These are phyloP conservation scores for Agrotis puta DNA, from an alignment of 2,888 invertebrate genomes.

Conservation along the genomic window DNA sequence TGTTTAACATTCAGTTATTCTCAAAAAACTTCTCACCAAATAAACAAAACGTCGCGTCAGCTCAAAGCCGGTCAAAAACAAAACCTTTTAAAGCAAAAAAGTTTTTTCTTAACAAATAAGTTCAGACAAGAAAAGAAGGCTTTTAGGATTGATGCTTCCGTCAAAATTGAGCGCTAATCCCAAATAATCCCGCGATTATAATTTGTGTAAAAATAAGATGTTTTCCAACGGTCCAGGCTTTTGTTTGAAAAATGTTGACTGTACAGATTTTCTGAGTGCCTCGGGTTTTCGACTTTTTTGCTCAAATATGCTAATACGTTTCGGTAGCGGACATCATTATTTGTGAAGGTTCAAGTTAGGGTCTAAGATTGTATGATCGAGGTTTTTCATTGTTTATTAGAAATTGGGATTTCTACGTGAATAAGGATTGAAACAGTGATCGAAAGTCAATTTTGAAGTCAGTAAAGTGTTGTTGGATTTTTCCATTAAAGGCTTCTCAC, in stretches of 20 bases:
- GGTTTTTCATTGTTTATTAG: slow-evolving; percentile 8
- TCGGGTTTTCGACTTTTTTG: slow-evolving; percentile 28
- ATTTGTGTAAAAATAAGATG: slow-evolving; percentile 62
- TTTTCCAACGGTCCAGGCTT: slow-evolving; percentile 30
- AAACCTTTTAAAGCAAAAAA: slow-evolving; percentile 42
- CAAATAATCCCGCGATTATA: slow-evolving; percentile 62
- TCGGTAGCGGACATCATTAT: slow-evolving; percentile 32
- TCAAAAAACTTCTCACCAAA: slow-evolving; percentile 16
- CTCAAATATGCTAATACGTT: slow-evolving; percentile 50
- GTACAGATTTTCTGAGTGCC: slow-evolving; percentile 38
- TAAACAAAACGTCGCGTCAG: slow-evolving; percentile 28
- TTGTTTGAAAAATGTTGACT: slow-evolving; percentile 42
- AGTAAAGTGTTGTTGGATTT: too few relatives aligned
- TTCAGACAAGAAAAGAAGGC: slow-evolving; percentile 41
- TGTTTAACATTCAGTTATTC: slow-evolving; percentile 1
- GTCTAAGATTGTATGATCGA: slow-evolving; percentile 26
- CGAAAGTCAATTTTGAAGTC: too few relatives aligned
- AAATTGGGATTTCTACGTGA: not conserved
- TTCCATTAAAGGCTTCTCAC: too few relatives aligned
- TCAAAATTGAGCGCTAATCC: slow-evolving; percentile 67
- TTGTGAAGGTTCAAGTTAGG: slow-evolving; percentile 22
- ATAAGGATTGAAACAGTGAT: too few relatives aligned
- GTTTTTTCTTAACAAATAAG: slow-evolving; percentile 47
- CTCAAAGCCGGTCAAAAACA: slow-evolving; percentile 23
- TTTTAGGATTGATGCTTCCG: slow-evolving; percentile 58